Conservation (phyloP, 2,797 vertebrate species). For the Xerus rutilus region DNA sequence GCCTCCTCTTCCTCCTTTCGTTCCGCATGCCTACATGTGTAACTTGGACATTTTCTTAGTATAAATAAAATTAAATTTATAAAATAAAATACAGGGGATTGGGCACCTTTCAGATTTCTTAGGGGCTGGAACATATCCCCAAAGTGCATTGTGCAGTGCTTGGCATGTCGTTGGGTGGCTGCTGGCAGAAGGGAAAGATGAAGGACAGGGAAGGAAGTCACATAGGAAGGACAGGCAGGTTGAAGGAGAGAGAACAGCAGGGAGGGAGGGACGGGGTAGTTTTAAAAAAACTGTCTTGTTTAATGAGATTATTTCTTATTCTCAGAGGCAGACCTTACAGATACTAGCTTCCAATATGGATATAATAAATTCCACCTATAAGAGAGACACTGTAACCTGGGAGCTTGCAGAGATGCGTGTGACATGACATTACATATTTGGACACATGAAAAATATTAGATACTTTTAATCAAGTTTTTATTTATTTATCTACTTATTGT, state of each 20-base stretch:
- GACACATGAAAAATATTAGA: neutral
- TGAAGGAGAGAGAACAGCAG: rapidly evolving
- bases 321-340: neutral
- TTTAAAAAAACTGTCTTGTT: neutral
- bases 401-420: neutral
- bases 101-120: neutral
- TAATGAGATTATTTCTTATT: slow-evolving; percentile 32
- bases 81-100: neutral
- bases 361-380: neutral
- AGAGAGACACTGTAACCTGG: neutral
- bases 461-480: neutral
- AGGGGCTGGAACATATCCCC: neutral
- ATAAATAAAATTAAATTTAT: neutral
- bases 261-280: too few species aligned
- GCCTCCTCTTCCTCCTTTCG: too few species aligned
- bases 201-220: too few species aligned
- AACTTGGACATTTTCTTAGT: neutral
- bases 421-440: neutral
- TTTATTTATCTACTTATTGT: neutral
- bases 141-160: neutral
- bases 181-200: too few species aligned
- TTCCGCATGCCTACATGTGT: neutral
- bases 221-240: neutral
- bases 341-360: neutral
- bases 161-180: rapidly evolving